A percentile compares a stretch with the other conserved stretches of the same genome.
Conservation (phyloP, 2,797 vertebrate genomes). For the Etheostoma nigrum region DNA sequence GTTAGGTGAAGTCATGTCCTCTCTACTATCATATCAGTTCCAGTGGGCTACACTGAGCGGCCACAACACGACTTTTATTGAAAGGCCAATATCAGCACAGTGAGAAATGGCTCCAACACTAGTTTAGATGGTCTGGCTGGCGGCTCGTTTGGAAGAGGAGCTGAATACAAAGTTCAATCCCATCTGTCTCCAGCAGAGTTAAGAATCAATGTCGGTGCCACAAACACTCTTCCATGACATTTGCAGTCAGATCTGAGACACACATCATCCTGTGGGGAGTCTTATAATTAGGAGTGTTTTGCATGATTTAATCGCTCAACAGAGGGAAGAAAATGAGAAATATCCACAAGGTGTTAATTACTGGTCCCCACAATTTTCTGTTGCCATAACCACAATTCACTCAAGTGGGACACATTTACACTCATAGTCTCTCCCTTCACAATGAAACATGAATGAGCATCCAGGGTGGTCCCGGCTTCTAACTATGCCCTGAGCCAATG, state of each 20-base stretch:
- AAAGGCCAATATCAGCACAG: conserved; percentile 41
- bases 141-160: conserved; percentile 39
- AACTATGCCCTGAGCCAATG: conserved; percentile 77
- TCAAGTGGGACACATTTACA: conserved; percentile 75
- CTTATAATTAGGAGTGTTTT: conserved; percentile 82
- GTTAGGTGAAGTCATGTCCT: conserved; percentile 14
- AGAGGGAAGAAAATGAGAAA: conserved; percentile 61
- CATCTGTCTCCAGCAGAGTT: conserved; percentile 59
- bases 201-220: conserved; percentile 64
- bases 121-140: conserved; percentile 30
- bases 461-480: conserved; percentile 79
- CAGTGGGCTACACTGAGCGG: conserved; percentile 13
- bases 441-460: conserved; percentile 83
- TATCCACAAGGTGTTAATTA: conserved; percentile 85
- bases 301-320: conserved; percentile 83
- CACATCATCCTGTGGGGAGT: conserved; percentile 68
- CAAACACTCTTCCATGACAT: conserved; percentile 76
- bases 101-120: conserved; percentile 36
- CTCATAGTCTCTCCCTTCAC: conserved; percentile 47
- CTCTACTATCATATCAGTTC: conserved; percentile 15
- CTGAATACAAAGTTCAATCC: conserved; percentile 61
- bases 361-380: conserved; percentile 63
- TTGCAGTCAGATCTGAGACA: conserved; percentile 73
- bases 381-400: conserved; percentile 62
- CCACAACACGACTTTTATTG: conserved; percentile 35